A percentile compares a stretch with the other conserved stretches of the same genome.
These are phyloP conservation scores for Ceriagrion tenellum DNA, from an alignment of 2,888 invertebrate species.

Conservation along the genomic window DNA sequence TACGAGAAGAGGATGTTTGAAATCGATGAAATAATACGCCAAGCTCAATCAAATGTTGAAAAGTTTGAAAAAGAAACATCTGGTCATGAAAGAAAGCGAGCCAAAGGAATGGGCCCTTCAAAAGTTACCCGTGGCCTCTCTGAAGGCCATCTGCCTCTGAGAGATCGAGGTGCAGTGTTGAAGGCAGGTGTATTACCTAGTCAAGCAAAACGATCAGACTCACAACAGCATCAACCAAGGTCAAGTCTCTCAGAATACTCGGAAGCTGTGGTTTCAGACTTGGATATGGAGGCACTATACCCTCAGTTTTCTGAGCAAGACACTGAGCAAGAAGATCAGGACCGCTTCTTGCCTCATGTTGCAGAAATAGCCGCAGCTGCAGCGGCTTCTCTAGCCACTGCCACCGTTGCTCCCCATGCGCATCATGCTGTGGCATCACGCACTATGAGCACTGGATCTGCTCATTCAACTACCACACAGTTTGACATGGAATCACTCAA, in stretches of 20 bases:
- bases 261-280: slow-evolving; percentile 79
- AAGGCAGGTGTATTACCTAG: background rate
- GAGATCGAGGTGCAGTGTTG: background rate
- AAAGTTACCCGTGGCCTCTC: slow-evolving; percentile 4
- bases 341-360: slow-evolving; percentile 38
- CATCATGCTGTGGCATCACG: slow-evolving; percentile 67
- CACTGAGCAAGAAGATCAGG: background rate
- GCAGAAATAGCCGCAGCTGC: slow-evolving; percentile 57
- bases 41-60: slow-evolving; percentile 85
- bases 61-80: slow-evolving; percentile 77
- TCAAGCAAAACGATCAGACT: background rate
- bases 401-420: slow-evolving; percentile 52
- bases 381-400: slow-evolving; percentile 56
- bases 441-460: slow-evolving; percentile 68
- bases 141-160: background rate
- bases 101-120: background rate
- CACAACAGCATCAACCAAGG: background rate
- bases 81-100: slow-evolving; percentile 75
- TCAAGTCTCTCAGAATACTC: slow-evolving; percentile 2
- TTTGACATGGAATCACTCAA: slow-evolving; percentile 67
- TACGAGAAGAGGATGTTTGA: slow-evolving; percentile 85
- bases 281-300: slow-evolving; percentile 78
- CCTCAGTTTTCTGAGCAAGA: slow-evolving; percentile 34
- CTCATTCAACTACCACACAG: slow-evolving; percentile 68
- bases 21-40: slow-evolving; percentile 84